Conservation (phyloP, 1,140 invertebrate genomes). For the Pseudomyrmex cubaensis region DNA sequence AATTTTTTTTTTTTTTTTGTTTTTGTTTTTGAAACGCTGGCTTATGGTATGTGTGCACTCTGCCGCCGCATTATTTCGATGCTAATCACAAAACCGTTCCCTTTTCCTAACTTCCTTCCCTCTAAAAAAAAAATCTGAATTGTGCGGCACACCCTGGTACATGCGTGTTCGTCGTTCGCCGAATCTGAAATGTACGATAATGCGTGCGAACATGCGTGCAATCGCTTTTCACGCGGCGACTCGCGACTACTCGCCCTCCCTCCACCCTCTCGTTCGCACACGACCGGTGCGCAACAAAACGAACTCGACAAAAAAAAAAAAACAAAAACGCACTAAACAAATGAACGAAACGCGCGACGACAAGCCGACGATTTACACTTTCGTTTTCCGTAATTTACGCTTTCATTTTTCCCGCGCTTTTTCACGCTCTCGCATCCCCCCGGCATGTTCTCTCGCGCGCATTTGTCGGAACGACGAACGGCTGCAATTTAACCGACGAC, state of each 20-base stretch:
- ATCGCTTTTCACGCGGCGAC: conserved; percentile 10
- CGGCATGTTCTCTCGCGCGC: conserved; percentile 20
- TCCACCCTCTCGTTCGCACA: conserved; percentile 31
- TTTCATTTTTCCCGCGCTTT: conserved; percentile 49
- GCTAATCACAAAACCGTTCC: conserved; percentile 62
- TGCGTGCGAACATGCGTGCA: conserved; percentile 21
- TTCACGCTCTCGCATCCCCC: conserved; percentile 15
- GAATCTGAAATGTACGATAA: conserved; percentile 35
- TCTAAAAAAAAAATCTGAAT: conserved; percentile 61
- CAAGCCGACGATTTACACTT: conserved; percentile 45
- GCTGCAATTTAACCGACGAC: conserved; percentile 65
- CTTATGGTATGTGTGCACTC: conserved; percentile 79
- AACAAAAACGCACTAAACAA: conserved; percentile 24
- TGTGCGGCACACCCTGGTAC: conserved; percentile 75
- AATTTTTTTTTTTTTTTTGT: too few species aligned
- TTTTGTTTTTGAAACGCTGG: conserved; percentile 78
- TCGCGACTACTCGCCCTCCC: not conserved
- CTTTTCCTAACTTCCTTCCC: too few species aligned
- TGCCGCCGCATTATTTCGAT: conserved; percentile 75
- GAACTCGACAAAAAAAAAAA: conserved; percentile 51
- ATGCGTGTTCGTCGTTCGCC: conserved; percentile 71
- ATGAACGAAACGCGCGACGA: conserved; percentile 32
- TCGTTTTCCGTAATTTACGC: conserved; percentile 58
- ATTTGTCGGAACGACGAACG: conserved; percentile 68
- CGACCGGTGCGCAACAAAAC: conserved; percentile 51